These are phyloP conservation scores for Orthosia cruda DNA, from an alignment of 2,888 invertebrate species.

Conservation along the genomic window DNA sequence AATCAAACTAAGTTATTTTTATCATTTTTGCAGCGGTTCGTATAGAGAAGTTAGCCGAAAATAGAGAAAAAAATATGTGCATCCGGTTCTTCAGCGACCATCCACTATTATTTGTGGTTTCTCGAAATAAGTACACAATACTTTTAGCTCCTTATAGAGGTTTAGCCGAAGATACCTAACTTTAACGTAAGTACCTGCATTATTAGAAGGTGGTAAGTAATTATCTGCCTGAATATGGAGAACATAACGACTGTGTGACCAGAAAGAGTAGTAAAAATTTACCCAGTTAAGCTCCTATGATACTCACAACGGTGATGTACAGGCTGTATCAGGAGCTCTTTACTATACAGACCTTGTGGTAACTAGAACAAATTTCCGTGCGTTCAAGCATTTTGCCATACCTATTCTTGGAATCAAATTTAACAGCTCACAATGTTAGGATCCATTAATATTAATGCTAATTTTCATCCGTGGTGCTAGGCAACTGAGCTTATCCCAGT, in stretches of 20 bases:
- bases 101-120: slow-evolving; percentile 43
- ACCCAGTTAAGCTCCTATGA: not conserved
- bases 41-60: not conserved
- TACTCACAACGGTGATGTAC: no score
- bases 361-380: no score
- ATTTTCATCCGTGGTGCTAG: no score
- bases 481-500: no score
- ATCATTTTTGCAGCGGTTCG: slow-evolving; percentile 38
- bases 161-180: slow-evolving; percentile 7
- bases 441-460: no score
- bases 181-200: not conserved
- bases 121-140: slow-evolving; percentile 26
- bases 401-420: no score
- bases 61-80: not conserved
- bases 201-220: not conserved
- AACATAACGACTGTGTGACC: not conserved
- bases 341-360: no score
- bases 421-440: no score
- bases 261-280: not conserved
- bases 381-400: no score
- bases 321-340: no score
- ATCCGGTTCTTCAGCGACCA: slow-evolving; percentile 39
- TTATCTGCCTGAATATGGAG: not conserved
- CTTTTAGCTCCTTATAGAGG: slow-evolving; percentile 36
- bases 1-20: not conserved